A percentile compares a stretch with the other conserved stretches of the same genome.
Evolutionary conservation across 2,113 vertebrate genomes (phyloP).

Genomic region (Dicrurus megarhynchus): DNA sequence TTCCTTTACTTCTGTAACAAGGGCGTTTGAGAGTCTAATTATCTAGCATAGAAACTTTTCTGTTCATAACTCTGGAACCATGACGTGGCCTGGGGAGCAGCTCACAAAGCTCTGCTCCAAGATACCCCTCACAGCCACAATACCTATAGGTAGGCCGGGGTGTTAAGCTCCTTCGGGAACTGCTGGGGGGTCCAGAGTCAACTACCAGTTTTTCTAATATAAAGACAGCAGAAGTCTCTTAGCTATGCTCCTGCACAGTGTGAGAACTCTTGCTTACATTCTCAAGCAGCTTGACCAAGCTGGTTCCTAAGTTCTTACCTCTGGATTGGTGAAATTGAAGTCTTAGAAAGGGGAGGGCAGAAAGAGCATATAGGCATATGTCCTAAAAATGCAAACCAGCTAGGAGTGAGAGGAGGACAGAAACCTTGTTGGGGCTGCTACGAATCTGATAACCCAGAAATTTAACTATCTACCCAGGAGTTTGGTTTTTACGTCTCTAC

Average conservation of each 20-base stretch:
- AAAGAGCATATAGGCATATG: background rate
- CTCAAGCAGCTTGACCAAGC: background rate
- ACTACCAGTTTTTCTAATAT: background rate
- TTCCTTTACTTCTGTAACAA: background rate
- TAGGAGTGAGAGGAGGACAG: background rate
- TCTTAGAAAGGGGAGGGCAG: background rate
- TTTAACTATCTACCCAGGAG: background rate
- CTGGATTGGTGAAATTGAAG: background rate
- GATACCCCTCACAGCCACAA: background rate
- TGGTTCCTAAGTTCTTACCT: background rate
- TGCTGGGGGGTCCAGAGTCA: background rate
- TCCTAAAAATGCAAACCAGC: background rate
- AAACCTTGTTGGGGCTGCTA: background rate
- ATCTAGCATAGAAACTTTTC: background rate
- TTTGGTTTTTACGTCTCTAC: background rate
- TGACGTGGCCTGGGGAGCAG: background rate
- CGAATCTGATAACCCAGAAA: background rate
- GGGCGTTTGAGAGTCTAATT: background rate
- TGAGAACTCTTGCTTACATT: background rate
- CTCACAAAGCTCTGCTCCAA: background rate
- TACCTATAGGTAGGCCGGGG: rapidly evolving
- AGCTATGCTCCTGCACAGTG: background rate
- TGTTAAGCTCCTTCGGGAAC: background rate
- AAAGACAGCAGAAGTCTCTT: background rate
- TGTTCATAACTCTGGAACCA: background rate